A percentile compares a stretch with the other conserved stretches of the same genome.
Evolutionary conservation across 1,140 invertebrate species (phyloP).

Genomic region (Teleopsis dalmanni): DNA sequence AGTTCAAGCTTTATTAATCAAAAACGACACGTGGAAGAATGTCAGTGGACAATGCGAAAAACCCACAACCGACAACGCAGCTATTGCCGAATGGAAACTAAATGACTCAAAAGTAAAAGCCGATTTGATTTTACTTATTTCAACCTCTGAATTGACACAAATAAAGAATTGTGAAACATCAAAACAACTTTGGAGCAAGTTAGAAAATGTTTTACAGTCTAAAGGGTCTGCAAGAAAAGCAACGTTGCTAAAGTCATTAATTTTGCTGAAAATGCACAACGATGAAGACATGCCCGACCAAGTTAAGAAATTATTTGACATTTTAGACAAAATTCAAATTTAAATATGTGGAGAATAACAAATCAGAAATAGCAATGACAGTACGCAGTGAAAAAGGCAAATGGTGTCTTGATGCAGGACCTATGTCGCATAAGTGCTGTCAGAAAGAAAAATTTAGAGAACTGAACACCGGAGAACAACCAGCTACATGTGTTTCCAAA

Average conservation of each 20-base stretch:
- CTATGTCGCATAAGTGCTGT: no score
- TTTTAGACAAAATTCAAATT: slow-evolving; percentile 19
- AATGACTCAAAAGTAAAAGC: slow-evolving; percentile 19
- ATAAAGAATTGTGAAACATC: slow-evolving; percentile 15
- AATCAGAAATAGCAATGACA: no score
- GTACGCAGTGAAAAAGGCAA: no score
- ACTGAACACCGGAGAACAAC: no score
- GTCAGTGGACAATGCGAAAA: slow-evolving; percentile 13
- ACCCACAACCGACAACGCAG: slow-evolving; percentile 5
- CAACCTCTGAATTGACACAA: slow-evolving; percentile 17
- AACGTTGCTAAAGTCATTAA: slow-evolving; percentile 22
- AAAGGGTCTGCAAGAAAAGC: slow-evolving; percentile 20
- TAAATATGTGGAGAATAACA: no score
- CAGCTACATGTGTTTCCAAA: no score
- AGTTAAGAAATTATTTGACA: slow-evolving; percentile 21
- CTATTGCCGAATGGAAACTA: slow-evolving; percentile 2
- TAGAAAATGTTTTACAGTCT: slow-evolving; percentile 19
- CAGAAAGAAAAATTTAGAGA: no score
- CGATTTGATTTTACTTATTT: slow-evolving; percentile 15
- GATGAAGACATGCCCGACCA: slow-evolving; percentile 17
- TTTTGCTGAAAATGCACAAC: slow-evolving; percentile 15
- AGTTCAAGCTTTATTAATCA: slow-evolving; percentile 18
- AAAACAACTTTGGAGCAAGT: slow-evolving; percentile 18
- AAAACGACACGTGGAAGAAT: slow-evolving; percentile 14
- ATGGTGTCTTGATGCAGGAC: no score